Evolutionary conservation across 1,140 invertebrate species (phyloP), one percentile per base, ranked within the genome.

Genomic region (Lysiphlebus fabarum): DNA sequence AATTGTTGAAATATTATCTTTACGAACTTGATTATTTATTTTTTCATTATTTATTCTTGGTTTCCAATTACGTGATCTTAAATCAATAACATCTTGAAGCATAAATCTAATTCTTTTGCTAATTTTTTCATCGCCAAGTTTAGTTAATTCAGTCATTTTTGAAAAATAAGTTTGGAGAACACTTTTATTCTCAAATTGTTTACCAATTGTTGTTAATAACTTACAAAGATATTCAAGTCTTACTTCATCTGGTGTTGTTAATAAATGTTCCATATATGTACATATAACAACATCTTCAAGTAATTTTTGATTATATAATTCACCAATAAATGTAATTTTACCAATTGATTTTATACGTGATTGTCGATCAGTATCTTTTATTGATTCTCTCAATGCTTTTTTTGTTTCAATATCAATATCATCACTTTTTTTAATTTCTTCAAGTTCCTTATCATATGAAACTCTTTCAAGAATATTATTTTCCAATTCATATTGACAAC

Each of bases 51-150:
- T 88, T 63, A 92, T 84, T 49, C 94, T 83, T 3, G 91, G 89
- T 33, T 93, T 83, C 95, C 95, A 98, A 60, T 87, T 88, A 67
- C 86, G 87, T 66, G 84, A 80, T 47, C 90, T 84, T 56, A 98
- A 80, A 70, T 98, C 95, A 59, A 96, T 90, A 0, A 96, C 90
- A 82, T 98, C 95, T 83, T 95, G 90, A 17, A 98, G 79, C 91
- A 96, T 95, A 73, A 97, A 97, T n/a, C 91, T 81, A 12, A 94
- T 88, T 63, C 92, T 82, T 14, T 88, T 90, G 57, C 86, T 90
- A 4, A 90, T 86, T 67, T 83, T 82, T 11, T 67, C 67, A 59
- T 40, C 43, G 4, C 17, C 4, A 11, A 82, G 82, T 65, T 82
- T 71, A 1, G 86, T 82, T 49, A 90, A 85, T 1, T 83, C 77